Conservation (phyloP, 2,888 invertebrate genomes). For the Matsumyia berberina region DNA sequence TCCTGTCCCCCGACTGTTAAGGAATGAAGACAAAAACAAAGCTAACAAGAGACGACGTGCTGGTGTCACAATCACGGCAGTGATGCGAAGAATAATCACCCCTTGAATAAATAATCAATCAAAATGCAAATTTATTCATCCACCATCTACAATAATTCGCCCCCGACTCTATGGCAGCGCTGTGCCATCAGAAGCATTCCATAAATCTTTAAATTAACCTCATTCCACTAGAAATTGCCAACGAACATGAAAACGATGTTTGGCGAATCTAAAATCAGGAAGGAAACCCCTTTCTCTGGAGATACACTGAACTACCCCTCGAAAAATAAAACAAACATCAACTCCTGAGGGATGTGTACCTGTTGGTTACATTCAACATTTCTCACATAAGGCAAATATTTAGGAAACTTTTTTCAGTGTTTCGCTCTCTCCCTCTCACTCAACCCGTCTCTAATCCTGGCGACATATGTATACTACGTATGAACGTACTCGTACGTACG, state of each 20-base stretch:
- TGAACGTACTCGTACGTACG: conserved; percentile 22
- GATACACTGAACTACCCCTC: conserved; percentile 38
- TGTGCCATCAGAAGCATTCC: conserved; percentile 42
- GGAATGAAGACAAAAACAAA: conserved; percentile 63
- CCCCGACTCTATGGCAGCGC: not conserved
- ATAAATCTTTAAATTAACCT: conserved; percentile 73
- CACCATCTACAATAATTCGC: conserved; percentile 26
- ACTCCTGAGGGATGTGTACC: conserved; percentile 45
- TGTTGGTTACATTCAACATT: conserved; percentile 51
- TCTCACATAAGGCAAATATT: conserved; percentile 38
- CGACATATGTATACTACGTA: too few relatives aligned
- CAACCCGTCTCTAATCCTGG: conserved; percentile 25
- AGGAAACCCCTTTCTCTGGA: conserved; percentile 18
- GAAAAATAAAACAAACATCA: conserved; percentile 55
- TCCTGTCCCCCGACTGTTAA: conserved; percentile 28
- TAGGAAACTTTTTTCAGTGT: too few relatives aligned
- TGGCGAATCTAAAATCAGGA: conserved; percentile 38
- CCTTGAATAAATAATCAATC: conserved; percentile 78
- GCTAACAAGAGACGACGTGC: conserved; percentile 64
- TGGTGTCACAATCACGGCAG: conserved; percentile 75
- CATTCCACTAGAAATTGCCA: conserved; percentile 50
- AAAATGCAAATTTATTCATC: conserved; percentile 78
- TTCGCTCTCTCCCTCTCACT: not conserved
- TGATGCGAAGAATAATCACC: conserved; percentile 75
- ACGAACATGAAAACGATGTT: conserved; percentile 57